A percentile compares a stretch with the other conserved stretches of the same genome.
These are phyloP conservation scores for Pecten maximus DNA, from an alignment of 2,888 invertebrate genomes.

Conservation along the genomic window DNA sequence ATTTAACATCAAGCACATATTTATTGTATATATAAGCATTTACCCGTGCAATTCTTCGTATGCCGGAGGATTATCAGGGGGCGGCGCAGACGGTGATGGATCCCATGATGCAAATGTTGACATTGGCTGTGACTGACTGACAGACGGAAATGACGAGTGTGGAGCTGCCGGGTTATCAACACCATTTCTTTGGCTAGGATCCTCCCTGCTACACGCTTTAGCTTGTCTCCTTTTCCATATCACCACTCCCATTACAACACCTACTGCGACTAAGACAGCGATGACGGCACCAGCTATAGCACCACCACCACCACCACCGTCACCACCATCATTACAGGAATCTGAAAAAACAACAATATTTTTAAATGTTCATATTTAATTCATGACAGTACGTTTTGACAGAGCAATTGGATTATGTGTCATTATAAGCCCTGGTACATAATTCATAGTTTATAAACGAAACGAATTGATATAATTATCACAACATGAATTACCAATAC, in stretches of 20 bases:
- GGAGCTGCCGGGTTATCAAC: neutral
- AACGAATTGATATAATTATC: too few species aligned
- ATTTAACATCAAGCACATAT: too few species aligned
- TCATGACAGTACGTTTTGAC: too few species aligned
- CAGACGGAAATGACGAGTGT: neutral
- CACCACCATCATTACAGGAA: neutral
- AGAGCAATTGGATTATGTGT: too few species aligned
- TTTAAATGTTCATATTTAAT: too few species aligned
- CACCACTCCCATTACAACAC: neutral
- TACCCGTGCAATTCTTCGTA: too few species aligned
- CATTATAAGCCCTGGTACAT: too few species aligned
- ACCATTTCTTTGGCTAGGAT: neutral
- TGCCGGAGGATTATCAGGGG: too few species aligned
- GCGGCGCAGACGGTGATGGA: neutral
- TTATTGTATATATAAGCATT: too few species aligned
- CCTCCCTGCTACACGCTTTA: neutral
- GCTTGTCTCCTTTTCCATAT: neutral
- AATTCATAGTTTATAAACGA: too few species aligned
- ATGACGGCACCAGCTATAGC: neutral
- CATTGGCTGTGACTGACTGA: neutral
- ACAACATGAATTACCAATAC: too few species aligned
- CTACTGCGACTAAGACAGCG: neutral
- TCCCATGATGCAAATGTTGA: conserved; percentile 22
- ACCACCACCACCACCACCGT: neutral
- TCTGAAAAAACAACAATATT: neutral